Evolutionary conservation across 2,888 invertebrate species (phyloP).

Genomic region (Cheilosia vulpina): DNA sequence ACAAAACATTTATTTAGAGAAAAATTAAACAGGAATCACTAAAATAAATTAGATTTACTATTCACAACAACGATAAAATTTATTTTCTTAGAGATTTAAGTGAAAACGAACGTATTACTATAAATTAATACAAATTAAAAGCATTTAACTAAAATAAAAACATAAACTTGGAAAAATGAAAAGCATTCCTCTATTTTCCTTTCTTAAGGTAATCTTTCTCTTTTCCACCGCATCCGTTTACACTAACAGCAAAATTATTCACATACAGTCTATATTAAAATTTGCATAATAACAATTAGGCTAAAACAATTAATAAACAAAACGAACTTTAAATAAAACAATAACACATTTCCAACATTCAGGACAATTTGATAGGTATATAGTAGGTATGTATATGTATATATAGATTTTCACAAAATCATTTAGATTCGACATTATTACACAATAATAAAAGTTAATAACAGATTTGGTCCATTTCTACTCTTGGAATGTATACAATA

Average conservation of each 20-base stretch:
- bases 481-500: constrained; percentile 72
- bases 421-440: constrained; percentile 66
- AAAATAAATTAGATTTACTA: constrained; percentile 70
- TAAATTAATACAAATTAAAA: constrained; percentile 35
- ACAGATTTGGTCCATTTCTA: constrained; percentile 75
- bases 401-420: constrained; percentile 71
- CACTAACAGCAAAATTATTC: constrained; percentile 37
- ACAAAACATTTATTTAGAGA: constrained; percentile 68
- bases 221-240: constrained; percentile 45
- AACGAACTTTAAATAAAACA: constrained; percentile 26
- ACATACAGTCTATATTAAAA: constrained; percentile 5
- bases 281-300: constrained; percentile 29
- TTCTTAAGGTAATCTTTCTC: constrained; percentile 2
- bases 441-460: constrained; percentile 74
- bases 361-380: constrained; percentile 51
- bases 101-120: constrained; percentile 24
- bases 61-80: constrained; percentile 70
- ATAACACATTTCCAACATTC: constrained; percentile 46
- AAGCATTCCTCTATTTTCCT: constrained; percentile 1
- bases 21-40: constrained; percentile 50
- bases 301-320: constrained; percentile 13
- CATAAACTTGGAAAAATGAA: constrained; percentile 6
- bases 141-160: constrained; percentile 29
- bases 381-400: constrained; percentile 18
- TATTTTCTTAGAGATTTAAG: constrained; percentile 51